Evolutionary conservation across 2,797 vertebrate genomes (phyloP).

Genomic region (Hyperoplus immaculatus): DNA sequence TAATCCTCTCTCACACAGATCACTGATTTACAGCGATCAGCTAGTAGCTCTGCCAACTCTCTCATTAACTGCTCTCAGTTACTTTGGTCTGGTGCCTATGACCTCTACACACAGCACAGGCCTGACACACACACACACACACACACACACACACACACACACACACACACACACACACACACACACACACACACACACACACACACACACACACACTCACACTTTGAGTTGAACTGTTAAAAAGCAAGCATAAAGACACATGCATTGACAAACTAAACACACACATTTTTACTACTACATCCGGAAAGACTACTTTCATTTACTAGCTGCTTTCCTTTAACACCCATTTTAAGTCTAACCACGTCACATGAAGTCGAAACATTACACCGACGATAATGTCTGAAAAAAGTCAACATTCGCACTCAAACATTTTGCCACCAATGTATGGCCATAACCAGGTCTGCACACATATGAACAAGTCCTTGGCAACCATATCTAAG

Average conservation of each 20-base stretch:
- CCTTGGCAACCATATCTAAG: neutral
- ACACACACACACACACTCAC: neutral
- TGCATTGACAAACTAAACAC: neutral
- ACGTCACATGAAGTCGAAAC: neutral
- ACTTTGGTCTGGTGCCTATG: slow-evolving; percentile 61
- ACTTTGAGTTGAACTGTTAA: no score
- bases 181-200: neutral
- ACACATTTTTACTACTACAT: neutral
- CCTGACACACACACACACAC: slow-evolving; percentile 19
- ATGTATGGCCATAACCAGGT: neutral
- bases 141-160: neutral
- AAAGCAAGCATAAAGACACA: no score
- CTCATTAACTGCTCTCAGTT: slow-evolving; percentile 74
- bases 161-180: neutral
- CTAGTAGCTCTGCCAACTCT: slow-evolving; percentile 78
- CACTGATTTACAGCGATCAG: slow-evolving; percentile 77
- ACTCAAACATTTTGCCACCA: neutral
- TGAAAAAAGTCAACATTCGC: no score
- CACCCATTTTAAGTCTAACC: neutral
- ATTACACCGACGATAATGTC: no score
- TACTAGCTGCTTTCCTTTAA: neutral
- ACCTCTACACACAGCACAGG: slow-evolving; percentile 46
- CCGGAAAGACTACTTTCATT: neutral
- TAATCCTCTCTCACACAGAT: slow-evolving; percentile 78
- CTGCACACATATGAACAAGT: neutral